phyloP scores from a whole-genome alignment of 2,797 vertebrate genomes.

The Astyanax mexicanus region DNA sequence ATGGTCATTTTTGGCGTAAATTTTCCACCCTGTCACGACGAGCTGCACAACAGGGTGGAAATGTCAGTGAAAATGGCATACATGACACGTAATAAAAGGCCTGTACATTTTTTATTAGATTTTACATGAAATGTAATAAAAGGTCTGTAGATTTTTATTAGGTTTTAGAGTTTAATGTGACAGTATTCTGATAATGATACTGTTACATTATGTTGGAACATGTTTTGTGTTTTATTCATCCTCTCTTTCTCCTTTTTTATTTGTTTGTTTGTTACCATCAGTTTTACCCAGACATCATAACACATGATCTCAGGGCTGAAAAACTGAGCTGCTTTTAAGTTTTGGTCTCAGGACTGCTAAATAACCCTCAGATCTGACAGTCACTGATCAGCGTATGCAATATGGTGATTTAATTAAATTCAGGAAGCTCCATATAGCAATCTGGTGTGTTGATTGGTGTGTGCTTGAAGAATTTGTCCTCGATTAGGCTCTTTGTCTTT shows the following conservation, averaged over 20 bases:
- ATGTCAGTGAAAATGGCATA: too few relatives aligned
- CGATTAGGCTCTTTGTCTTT: slow-evolving; percentile 26
- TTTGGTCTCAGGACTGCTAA: not conserved
- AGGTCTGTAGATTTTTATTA: too few relatives aligned
- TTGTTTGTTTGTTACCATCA: not conserved
- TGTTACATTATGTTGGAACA: not conserved
- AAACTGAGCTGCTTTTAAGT: not conserved
- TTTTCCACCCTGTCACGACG: too few relatives aligned
- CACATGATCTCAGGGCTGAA: not conserved
- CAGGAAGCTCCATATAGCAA: slow-evolving; percentile 9
- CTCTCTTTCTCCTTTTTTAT: not conserved
- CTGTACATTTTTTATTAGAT: too few relatives aligned
- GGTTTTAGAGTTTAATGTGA: too few relatives aligned
- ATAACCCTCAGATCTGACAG: too few relatives aligned
- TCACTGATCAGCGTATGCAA: slow-evolving; percentile 7
- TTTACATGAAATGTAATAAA: too few relatives aligned
- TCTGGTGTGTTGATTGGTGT: slow-evolving; percentile 34
- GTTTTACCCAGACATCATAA: not conserved
- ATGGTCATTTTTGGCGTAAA: too few relatives aligned
- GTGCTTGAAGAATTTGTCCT: slow-evolving; percentile 33
- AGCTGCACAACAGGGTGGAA: too few relatives aligned
- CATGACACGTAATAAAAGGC: too few relatives aligned
- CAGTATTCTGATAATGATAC: too few relatives aligned
- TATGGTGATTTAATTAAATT: slow-evolving; percentile 33
- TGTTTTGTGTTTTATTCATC: too few relatives aligned